Evolutionary conservation across 1,140 invertebrate species (phyloP).

Genomic region (Drosophila murphyi): DNA sequence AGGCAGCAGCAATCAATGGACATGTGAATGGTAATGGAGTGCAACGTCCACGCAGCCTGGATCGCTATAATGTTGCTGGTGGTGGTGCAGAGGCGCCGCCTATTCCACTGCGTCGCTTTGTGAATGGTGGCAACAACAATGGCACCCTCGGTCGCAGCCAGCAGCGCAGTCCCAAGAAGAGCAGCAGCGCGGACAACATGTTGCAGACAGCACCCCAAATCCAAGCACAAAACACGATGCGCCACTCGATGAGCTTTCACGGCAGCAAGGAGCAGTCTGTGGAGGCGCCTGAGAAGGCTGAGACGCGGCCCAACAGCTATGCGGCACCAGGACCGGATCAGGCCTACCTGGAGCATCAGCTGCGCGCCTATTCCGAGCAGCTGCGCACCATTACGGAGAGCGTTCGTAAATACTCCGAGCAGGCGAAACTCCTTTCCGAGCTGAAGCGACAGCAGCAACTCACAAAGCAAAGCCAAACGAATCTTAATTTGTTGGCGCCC

Average conservation of each 20-base stretch:
- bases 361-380: constrained; percentile 82
- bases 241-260: constrained; percentile 81
- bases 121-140: constrained; percentile 41
- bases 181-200: constrained; percentile 59
- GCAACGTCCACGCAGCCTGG: constrained; percentile 77
- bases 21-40: constrained; percentile 69
- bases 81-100: constrained; percentile 59
- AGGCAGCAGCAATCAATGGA: constrained; percentile 36
- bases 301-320: constrained; percentile 75
- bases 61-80: constrained; percentile 69
- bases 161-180: constrained; percentile 50
- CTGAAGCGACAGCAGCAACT: constrained; percentile 81
- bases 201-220: constrained; percentile 15
- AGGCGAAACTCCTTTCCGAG: constrained; percentile 81
- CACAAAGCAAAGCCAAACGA: constrained; percentile 68
- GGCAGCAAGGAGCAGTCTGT: constrained; percentile 47
- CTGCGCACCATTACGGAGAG: constrained; percentile 82
- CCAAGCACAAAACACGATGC: constrained; percentile 47
- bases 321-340: constrained; percentile 78
- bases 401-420: constrained; percentile 83
- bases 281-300: constrained; percentile 24
- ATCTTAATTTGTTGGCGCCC: constrained; percentile 64
- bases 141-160: constrained; percentile 18
- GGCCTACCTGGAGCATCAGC: constrained; percentile 79
- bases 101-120: constrained; percentile 73